Conservation (phyloP, 2,797 vertebrate genomes). For the Propithecus perrieri region DNA sequence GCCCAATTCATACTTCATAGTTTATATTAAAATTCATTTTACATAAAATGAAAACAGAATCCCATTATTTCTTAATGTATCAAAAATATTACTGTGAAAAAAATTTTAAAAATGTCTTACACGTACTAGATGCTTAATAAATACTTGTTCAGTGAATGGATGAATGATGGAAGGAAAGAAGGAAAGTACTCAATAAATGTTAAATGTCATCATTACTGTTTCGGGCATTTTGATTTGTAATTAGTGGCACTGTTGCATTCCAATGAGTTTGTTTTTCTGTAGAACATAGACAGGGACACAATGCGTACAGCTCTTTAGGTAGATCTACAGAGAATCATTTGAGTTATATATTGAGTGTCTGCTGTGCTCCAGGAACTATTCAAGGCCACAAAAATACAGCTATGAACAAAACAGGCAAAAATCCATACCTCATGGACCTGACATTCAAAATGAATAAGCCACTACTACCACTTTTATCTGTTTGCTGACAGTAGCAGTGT, state of each 20-base stretch:
- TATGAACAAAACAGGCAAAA: neutral
- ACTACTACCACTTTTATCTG: neutral
- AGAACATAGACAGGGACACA: neutral
- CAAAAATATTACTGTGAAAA: neutral
- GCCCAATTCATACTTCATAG: neutral
- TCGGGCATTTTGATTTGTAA: neutral
- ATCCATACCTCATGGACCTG: neutral
- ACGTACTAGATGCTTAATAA: neutral
- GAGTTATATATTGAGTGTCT: neutral
- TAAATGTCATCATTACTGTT: neutral
- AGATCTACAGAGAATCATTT: neutral
- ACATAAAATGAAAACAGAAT: neutral
- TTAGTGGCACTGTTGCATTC: neutral
- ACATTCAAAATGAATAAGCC: neutral
- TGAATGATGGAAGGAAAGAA: neutral
- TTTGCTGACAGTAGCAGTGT: neutral
- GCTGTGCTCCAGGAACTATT: neutral
- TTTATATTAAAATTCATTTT: slow-evolving; percentile 39
- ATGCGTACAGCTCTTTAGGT: neutral
- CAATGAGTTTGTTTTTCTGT: neutral
- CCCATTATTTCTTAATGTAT: neutral
- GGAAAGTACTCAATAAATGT: neutral
- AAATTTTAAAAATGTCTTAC: neutral
- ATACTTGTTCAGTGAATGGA: neutral
- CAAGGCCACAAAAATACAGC: neutral